phyloP scores from a whole-genome alignment of 2,113 vertebrate species.

The Leucopsar rothschildi region DNA sequence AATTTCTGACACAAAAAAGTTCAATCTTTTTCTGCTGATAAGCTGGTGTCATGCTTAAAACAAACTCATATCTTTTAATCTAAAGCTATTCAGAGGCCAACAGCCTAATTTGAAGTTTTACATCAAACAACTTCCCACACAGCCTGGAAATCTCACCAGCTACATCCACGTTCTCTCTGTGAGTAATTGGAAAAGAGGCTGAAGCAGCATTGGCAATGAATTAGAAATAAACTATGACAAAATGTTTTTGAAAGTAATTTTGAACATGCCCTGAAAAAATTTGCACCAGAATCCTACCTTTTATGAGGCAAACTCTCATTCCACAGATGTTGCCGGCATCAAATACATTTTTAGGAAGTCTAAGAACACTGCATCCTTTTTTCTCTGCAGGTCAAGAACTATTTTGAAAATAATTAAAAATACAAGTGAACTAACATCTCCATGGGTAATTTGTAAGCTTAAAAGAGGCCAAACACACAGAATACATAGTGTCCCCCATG shows the following conservation, averaged over 20 bases:
- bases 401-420: not conserved
- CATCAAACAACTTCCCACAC: not conserved
- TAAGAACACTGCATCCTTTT: not conserved
- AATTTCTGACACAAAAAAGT: not conserved
- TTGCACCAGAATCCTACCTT: not conserved
- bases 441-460: not conserved
- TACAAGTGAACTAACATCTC: not conserved
- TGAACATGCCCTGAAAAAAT: not conserved
- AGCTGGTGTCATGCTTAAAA: not conserved
- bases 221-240: not conserved
- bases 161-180: accelerated
- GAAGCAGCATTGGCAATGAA: not conserved
- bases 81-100: not conserved
- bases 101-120: not conserved
- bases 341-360: not conserved
- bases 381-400: not conserved
- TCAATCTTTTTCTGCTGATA: not conserved
- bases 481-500: not conserved
- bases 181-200: not conserved
- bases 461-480: not conserved
- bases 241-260: not conserved
- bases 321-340: not conserved
- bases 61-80: not conserved
- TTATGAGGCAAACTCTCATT: not conserved
- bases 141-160: not conserved